A percentile compares a stretch with the other conserved stretches of the same genome.
These are phyloP conservation scores for Cebus imitator DNA, from an alignment of 2,113 vertebrate genomes.

Conservation along the genomic window DNA sequence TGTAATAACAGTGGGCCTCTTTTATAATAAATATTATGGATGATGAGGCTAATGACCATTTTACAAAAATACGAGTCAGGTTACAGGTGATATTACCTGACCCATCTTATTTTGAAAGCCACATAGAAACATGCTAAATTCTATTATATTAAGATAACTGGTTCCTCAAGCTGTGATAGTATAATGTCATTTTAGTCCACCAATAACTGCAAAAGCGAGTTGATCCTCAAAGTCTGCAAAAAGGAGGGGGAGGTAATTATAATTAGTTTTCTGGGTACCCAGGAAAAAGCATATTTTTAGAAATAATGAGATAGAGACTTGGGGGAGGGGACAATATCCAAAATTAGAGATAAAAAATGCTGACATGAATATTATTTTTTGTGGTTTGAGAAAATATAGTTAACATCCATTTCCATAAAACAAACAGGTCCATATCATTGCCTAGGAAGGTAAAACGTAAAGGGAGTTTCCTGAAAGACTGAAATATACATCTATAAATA, in stretches of 20 bases:
- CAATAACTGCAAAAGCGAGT: background rate
- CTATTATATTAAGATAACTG: background rate
- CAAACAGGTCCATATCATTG: slow-evolving; percentile 8
- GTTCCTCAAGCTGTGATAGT: background rate
- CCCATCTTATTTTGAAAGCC: background rate
- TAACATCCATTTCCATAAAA: background rate
- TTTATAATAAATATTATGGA: background rate
- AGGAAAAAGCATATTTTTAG: background rate
- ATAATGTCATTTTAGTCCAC: background rate
- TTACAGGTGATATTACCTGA: slow-evolving; percentile 18
- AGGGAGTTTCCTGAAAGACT: background rate
- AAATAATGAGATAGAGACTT: background rate
- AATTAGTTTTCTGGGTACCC: background rate
- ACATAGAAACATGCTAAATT: slow-evolving; percentile 32
- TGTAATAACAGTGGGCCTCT: background rate
- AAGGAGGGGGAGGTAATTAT: background rate
- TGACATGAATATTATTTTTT: background rate
- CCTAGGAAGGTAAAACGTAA: slow-evolving; percentile 36
- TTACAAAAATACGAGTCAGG: background rate
- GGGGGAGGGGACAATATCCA: background rate
- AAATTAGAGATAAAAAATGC: slow-evolving; percentile 1
- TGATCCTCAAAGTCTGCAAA: background rate
- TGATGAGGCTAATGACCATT: background rate
- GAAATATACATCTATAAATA: background rate
- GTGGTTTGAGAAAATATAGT: slow-evolving; percentile 12